Base-by-base conservation (phyloP, 2,888 invertebrate genomes). In the Globia sparganii region DNA sequence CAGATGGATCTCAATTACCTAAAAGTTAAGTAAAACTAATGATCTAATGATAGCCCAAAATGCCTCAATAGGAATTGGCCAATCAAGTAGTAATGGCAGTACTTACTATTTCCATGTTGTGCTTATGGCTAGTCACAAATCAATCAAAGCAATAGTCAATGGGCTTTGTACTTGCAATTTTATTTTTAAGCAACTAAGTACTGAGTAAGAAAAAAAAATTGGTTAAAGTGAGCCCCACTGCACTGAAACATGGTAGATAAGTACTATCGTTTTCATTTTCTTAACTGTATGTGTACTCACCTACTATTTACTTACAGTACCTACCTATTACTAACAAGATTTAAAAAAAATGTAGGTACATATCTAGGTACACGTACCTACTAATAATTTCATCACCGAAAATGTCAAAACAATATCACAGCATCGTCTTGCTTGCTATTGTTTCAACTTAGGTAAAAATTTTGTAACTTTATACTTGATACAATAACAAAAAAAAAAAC, bases 381-480 rank as follows among this genome's bases (percentile, higher is more conserved):
- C 11, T 40, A 40, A 40, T 40, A 25, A 46, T 53, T 31, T 40
- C 46, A 34, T 56, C 37, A 56, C 53, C n/a, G 18, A 56, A 56
- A 43, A 56, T 80, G 1, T 31, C 73, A 46, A 65, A 78, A 81
- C 0, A 34, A 6, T 67, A 25, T 34, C 25, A 37, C 67, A 69
- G 28, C 11, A 43, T 49, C 31, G 31, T 53, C 18, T 21, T 49
- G 34, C 18, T 21, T 49, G 34, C 62, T 53, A 43, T 71, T 80
- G 77, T 77, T 65, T 82, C 34, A 46, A 62, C 8, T 53, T 25
- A 40, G 13, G 6, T 61, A 72, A 40, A n/a, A 58, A 58, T 76
- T 76, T 40, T 37, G 31, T n/a, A 62, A 75, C 11, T 64, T n/a
- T 11, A 34, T 62, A 61, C 31, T 21, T 25, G 9, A 64, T n/a